Evolutionary conservation across 2,113 vertebrate species (phyloP).

Genomic region (Ceyx cyanopectus): DNA sequence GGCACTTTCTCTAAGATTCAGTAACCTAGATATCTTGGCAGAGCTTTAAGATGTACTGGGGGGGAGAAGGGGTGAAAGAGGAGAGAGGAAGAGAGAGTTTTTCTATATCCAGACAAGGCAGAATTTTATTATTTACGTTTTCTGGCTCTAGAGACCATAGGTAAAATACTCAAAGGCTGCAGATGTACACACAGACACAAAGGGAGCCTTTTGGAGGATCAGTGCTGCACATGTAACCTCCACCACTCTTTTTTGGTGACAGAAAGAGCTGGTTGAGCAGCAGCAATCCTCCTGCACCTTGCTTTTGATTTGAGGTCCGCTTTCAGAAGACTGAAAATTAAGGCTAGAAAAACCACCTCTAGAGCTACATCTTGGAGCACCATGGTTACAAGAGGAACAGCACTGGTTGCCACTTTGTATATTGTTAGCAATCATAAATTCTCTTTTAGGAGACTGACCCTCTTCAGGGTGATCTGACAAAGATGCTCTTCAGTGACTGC

Average conservation of each 20-base stretch:
- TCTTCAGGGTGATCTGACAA: background rate
- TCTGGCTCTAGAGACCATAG: background rate
- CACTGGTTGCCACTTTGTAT: background rate
- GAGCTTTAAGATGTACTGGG: background rate
- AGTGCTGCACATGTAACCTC: background rate
- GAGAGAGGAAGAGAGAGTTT: background rate
- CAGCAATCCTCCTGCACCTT: background rate
- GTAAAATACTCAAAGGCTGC: background rate
- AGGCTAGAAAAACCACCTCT: background rate
- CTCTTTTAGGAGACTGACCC: background rate
- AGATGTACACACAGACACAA: background rate
- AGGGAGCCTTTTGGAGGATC: background rate
- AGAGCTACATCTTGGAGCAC: background rate
- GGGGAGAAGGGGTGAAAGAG: background rate
- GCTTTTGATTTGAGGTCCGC: background rate
- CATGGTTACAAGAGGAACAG: background rate
- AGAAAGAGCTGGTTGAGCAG: background rate
- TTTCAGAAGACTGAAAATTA: background rate
- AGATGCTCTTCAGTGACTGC: background rate
- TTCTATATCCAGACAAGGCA: background rate
- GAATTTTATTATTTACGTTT: background rate
- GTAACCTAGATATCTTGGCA: constrained; percentile 18
- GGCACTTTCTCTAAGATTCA: constrained; percentile 39
- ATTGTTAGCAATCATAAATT: background rate
- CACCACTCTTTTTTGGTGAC: background rate